Base-by-base conservation (phyloP, 2,797 vertebrate genomes). In the Tapirus indicus region DNA sequence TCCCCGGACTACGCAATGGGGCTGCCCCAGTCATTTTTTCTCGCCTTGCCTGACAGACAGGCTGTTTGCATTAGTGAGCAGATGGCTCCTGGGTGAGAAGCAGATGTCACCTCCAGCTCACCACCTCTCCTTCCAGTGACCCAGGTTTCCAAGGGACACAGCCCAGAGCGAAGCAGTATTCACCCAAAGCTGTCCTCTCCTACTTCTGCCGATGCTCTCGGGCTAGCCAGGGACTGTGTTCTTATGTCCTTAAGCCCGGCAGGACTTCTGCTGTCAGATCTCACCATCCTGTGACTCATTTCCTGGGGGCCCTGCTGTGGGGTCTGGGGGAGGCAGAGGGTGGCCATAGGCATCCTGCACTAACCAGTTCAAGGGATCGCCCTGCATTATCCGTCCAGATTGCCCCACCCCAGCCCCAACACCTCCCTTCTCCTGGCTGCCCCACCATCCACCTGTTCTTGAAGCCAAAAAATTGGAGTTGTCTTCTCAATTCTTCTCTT, bases 21-120 rank as follows among this genome's bases (percentile, higher is more conserved):
- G 97, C 96, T 78, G 97, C 97, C 96, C 96, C 94, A 93, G 98
- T 98, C 98, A 98, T 99, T 99, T 99, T 98, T 99, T 97, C 98
- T 98, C 75, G 71, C 97, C 97, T 74, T 8, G 69, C 95, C 97
- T 98, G 99, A 99, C 99, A 99, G 97, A 94, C 49, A 7, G 93
- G 97, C 96, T 97, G 97, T 96, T 97, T 98, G 97, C 98, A 98
- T 98, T 98, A 98, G 98, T 85, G 98, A 98, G 98, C 98, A 99
- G 98, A 99, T 98, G 98, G 97, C 95, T 98, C 94, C 93, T 10
- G 72, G 75, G 78, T 41, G 64, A 79, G 25, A n/a, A 23, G 44
- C 32, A 21, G 32, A 62, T 4, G 8, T 75, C 84, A 92, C 88
- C 93, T 95, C 72, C 89, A 18, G 6, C 79, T 79, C 1, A 0